phyloP scores from a whole-genome alignment of 2,888 invertebrate species.

The Noctuana brunneofusca region DNA sequence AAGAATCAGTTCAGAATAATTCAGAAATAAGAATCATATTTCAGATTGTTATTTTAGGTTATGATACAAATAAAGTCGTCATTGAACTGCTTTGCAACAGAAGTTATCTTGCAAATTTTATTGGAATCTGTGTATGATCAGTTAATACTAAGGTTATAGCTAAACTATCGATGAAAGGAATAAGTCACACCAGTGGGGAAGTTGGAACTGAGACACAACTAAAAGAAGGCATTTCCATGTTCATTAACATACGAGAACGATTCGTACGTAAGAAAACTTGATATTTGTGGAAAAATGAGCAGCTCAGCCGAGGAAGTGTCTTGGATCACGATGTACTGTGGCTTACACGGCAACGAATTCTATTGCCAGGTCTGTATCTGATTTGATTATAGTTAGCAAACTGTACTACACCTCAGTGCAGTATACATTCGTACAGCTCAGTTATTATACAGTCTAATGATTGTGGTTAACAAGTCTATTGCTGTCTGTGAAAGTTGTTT shows the following conservation, averaged over 20 bases:
- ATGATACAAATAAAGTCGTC: slow-evolving; percentile 21
- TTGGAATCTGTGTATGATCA: background rate
- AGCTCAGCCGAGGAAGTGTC: slow-evolving; percentile 99
- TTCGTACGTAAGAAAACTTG: slow-evolving; percentile 26
- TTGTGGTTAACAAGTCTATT: background rate
- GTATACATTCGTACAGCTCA: no score
- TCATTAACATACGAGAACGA: slow-evolving; percentile 25
- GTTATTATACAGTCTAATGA: background rate
- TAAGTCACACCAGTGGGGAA: slow-evolving; percentile 19
- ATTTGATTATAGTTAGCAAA: no score
- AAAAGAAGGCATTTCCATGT: slow-evolving; percentile 22
- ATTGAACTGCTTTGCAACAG: background rate
- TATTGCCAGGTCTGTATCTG: slow-evolving; percentile 94
- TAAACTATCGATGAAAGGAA: slow-evolving; percentile 30
- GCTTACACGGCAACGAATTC: slow-evolving; percentile 99
- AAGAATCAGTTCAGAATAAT: no score
- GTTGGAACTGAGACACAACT: slow-evolving; percentile 20
- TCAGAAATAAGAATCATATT: no score
- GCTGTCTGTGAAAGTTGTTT: no score
- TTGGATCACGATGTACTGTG: slow-evolving; percentile 99
- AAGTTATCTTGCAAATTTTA: slow-evolving; percentile 5
- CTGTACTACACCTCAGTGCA: no score
- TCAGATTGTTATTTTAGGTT: slow-evolving; percentile 21
- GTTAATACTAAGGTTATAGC: background rate
- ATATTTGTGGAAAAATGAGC: slow-evolving; percentile 94